Percentiles rank a stretch among this genome's conserved stretches.
Evolutionary conservation across 2,888 invertebrate genomes (phyloP).

Genomic region (Allolobophora icterica): DNA sequence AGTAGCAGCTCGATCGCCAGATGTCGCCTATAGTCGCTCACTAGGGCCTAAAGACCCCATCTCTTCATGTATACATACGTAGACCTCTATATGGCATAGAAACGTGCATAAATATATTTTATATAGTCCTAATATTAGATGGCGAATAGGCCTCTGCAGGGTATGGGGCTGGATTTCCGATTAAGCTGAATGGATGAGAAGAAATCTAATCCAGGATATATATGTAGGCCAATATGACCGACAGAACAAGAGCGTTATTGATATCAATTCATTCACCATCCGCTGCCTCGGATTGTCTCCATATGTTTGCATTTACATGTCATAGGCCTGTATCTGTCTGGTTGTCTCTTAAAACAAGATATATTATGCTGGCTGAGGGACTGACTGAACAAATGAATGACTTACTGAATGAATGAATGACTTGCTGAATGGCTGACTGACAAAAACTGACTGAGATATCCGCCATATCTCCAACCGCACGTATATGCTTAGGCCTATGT

Average conservation of each 20-base stretch:
- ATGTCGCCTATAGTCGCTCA: not conserved
- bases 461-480: too few species aligned
- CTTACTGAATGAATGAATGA: constrained; percentile 32
- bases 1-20: not conserved
- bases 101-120: not conserved
- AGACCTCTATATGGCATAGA: not conserved
- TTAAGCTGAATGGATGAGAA: not conserved
- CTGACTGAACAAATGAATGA: constrained; percentile 41
- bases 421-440: constrained; percentile 28
- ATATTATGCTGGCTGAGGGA: too few species aligned
- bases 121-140: not conserved
- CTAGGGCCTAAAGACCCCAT: not conserved
- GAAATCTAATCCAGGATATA: not conserved
- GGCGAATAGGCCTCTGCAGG: not conserved
- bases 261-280: too few species aligned
- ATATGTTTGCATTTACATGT: too few species aligned
- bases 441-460: too few species aligned
- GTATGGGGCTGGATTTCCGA: not conserved
- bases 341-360: too few species aligned
- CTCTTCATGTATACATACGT: not conserved
- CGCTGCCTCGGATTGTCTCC: too few species aligned
- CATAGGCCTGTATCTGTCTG: not conserved
- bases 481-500: too few species aligned
- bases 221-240: not conserved
- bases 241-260: too few species aligned